Conservation (phyloP, 2,113 vertebrate genomes). For the Malurus cyaneus region DNA sequence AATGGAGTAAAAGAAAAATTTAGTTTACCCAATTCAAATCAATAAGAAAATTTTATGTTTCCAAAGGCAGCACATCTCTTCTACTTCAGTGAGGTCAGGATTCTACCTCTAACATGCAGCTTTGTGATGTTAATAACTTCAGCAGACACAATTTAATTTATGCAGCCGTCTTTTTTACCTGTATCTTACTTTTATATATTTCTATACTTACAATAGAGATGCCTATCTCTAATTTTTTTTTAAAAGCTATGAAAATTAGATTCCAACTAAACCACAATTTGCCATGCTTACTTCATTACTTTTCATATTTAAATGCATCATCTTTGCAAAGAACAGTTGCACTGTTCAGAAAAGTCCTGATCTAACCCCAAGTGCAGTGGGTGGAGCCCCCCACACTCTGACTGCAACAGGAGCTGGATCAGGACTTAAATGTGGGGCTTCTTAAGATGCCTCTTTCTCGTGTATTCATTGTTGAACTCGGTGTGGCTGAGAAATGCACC, state of each 20-base stretch:
- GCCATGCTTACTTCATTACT: constrained; percentile 48
- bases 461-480: background rate
- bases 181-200: constrained; percentile 47
- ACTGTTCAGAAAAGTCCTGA: background rate
- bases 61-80: constrained; percentile 2
- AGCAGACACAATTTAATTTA: constrained; percentile 51
- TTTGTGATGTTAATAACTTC: constrained; percentile 66
- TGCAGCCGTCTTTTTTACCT: constrained; percentile 49
- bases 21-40: constrained; percentile 28
- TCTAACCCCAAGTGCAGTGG: background rate
- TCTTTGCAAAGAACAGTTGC: background rate
- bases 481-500: fast-evolving
- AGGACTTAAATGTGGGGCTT: background rate
- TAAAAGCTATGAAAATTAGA: constrained; percentile 44
- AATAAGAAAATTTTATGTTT: background rate
- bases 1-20: background rate
- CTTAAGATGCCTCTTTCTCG: background rate
- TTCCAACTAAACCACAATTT: constrained; percentile 34
- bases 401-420: background rate
- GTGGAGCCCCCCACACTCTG: background rate
- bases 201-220: constrained; percentile 55
- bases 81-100: constrained; percentile 20
- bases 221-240: constrained; percentile 41
- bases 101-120: constrained; percentile 24
- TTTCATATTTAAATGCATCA: constrained; percentile 59